Conservation (phyloP, 2,888 invertebrate species). For the Sesia bembeciformis region DNA sequence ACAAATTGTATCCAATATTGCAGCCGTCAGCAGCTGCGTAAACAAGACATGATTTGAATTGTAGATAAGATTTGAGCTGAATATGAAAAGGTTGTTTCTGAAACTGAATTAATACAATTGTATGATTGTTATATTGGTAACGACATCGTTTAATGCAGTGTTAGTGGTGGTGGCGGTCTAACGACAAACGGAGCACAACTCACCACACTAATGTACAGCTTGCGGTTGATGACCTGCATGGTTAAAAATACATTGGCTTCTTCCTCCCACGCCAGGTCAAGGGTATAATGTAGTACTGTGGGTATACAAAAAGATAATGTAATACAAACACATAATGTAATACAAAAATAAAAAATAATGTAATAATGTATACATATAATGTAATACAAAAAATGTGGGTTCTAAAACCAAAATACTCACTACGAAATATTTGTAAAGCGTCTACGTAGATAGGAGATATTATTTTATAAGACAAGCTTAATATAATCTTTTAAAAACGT, state of each 20-base stretch:
- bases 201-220: conserved; percentile 24
- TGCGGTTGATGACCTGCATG: conserved; percentile 45
- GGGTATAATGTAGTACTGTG: conserved; percentile 17
- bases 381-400: too few species aligned
- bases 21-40: conserved; percentile 14
- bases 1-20: conserved; percentile 20
- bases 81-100: conserved; percentile 3
- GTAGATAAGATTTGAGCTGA: conserved; percentile 13
- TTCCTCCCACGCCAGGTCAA: conserved; percentile 57
- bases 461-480: too few species aligned
- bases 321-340: background rate
- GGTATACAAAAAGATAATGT: background rate
- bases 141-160: background rate
- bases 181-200: conserved; percentile 6
- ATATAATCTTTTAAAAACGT: too few species aligned
- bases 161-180: background rate
- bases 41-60: conserved; percentile 10
- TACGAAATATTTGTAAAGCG: too few species aligned
- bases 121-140: too few species aligned
- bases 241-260: conserved; percentile 47
- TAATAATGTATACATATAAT: too few species aligned
- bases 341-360: background rate
- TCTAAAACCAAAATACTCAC: too few species aligned
- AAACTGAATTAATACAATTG: too few species aligned
- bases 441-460: too few species aligned